Conservation (phyloP, 2,113 vertebrate genomes). For the Oreochromis spilurus region DNA sequence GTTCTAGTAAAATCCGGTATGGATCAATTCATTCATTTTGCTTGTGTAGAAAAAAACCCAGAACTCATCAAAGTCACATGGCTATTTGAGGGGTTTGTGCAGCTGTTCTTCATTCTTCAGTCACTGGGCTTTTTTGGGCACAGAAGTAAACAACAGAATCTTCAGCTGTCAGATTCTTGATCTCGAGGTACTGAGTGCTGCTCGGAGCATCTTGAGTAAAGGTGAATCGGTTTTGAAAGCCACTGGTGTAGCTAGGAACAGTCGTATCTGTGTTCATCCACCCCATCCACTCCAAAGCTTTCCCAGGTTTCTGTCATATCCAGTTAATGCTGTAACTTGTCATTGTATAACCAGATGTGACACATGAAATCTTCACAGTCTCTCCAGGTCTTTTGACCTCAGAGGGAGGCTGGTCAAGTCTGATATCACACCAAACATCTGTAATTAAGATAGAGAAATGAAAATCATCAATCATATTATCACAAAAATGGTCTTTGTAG, state of each 20-base stretch:
- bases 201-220: neutral
- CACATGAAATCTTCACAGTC: neutral
- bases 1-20: no score
- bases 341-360: neutral
- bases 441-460: neutral
- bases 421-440: neutral
- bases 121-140: neutral
- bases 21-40: neutral
- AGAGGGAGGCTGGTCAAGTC: neutral
- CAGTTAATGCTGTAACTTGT: neutral
- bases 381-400: neutral
- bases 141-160: slow-evolving; percentile 18
- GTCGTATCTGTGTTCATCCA: neutral
- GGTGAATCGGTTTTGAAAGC: neutral
- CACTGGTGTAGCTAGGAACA: neutral
- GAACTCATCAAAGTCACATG: rapidly evolving
- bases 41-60: neutral
- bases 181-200: neutral
- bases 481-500: neutral
- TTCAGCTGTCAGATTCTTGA: neutral
- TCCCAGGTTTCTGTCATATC: neutral
- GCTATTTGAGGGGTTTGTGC: neutral
- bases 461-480: neutral
- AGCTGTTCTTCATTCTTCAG: neutral
- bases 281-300: neutral